Conservation (phyloP, 1,140 invertebrate species). For the Nylanderia fulva region DNA sequence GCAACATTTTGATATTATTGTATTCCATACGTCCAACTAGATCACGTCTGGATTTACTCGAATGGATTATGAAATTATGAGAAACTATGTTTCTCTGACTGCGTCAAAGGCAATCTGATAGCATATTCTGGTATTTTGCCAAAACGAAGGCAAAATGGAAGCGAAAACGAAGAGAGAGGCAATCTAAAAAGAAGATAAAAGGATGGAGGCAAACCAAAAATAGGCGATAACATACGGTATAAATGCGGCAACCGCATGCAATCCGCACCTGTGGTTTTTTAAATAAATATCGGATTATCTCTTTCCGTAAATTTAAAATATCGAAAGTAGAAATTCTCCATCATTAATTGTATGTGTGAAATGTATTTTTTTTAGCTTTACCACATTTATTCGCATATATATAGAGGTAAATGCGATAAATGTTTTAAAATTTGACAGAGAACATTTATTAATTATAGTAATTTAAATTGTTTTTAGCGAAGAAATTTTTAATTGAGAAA, state of each 20-base stretch:
- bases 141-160: slow-evolving; percentile 59
- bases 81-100: slow-evolving; percentile 43
- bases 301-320: slow-evolving; percentile 9
- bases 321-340: slow-evolving; percentile 21
- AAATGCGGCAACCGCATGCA: slow-evolving; percentile 18
- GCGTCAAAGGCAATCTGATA: slow-evolving; percentile 55
- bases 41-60: slow-evolving; percentile 28
- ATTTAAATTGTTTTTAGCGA: not conserved
- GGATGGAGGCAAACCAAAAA: not conserved
- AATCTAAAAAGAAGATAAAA: slow-evolving; percentile 19
- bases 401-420: not conserved
- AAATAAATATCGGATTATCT: slow-evolving; percentile 42
- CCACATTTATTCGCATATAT: slow-evolving; percentile 36
- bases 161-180: slow-evolving; percentile 21
- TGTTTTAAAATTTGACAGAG: not conserved
- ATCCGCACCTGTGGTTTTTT: slow-evolving; percentile 40
- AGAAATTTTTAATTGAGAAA: slow-evolving; percentile 30
- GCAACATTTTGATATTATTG: slow-evolving; percentile 32
- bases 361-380: slow-evolving; percentile 15
- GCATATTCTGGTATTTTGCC: slow-evolving; percentile 49
- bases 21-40: not conserved
- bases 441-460: not conserved
- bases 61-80: slow-evolving; percentile 52
- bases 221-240: not conserved
- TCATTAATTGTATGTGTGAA: slow-evolving; percentile 35